A percentile compares a stretch with the other conserved stretches of the same genome.
Conservation (phyloP, 2,113 vertebrate species). For the Herpetotheres cachinnans region DNA sequence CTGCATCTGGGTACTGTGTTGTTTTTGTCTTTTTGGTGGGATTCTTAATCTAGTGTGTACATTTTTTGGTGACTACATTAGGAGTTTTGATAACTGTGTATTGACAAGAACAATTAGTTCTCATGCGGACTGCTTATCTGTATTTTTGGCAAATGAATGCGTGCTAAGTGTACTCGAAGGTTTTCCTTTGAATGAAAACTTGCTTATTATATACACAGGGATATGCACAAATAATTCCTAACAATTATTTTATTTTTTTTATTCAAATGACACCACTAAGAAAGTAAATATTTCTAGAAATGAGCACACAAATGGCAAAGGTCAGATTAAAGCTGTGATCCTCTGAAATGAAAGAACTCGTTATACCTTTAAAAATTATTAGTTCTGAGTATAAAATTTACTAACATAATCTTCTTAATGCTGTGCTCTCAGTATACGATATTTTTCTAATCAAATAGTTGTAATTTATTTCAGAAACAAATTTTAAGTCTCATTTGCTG, state of each 20-base stretch:
- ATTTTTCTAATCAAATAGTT: background rate
- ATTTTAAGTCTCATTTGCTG: background rate
- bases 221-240: background rate
- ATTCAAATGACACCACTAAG: background rate
- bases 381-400: background rate
- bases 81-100: background rate
- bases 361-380: background rate
- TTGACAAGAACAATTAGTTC: background rate
- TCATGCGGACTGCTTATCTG: background rate
- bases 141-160: background rate
- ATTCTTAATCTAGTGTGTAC: accelerated
- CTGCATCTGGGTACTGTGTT: accelerated
- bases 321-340: background rate
- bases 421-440: accelerated
- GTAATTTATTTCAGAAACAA: background rate
- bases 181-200: background rate
- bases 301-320: background rate
- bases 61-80: background rate
- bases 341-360: background rate
- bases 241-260: background rate
- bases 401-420: background rate
- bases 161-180: background rate
- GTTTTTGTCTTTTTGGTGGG: background rate
- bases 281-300: background rate
- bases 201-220: background rate